Evolutionary conservation across 2,797 vertebrate genomes (phyloP).

Genomic region (Sorex maritimensis): DNA sequence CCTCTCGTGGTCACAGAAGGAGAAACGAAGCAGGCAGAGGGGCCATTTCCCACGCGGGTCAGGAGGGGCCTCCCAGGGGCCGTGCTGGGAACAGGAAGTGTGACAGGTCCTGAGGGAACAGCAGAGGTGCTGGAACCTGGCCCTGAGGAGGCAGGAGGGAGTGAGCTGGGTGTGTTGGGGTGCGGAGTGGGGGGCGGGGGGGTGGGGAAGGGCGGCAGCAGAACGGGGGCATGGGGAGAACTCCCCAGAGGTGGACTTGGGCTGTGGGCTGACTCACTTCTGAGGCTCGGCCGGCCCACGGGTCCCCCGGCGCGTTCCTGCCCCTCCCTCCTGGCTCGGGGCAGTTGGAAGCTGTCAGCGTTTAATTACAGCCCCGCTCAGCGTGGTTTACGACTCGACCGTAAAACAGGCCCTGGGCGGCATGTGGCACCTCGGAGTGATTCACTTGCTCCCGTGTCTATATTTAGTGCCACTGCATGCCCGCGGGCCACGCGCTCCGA

Average conservation of each 20-base stretch:
- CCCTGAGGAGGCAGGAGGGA: background rate
- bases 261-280: background rate
- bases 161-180: background rate
- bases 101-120: background rate
- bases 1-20: too few species aligned
- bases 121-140: background rate
- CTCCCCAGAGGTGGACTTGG: background rate
- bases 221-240: too few species aligned
- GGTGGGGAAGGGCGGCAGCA: too few species aligned
- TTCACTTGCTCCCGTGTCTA: constrained; percentile 72
- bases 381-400: constrained; percentile 67
- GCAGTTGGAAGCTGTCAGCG: constrained; percentile 71
- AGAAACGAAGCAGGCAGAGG: background rate
- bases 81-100: background rate
- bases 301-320: background rate
- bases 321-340: background rate
- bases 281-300: background rate
- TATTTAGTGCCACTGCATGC: constrained; percentile 72
- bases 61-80: background rate
- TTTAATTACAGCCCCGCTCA: constrained; percentile 71
- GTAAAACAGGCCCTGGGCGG: constrained; percentile 79
- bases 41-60: background rate
- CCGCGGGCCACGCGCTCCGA: constrained; percentile 38
- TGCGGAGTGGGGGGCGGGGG: background rate
- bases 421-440: constrained; percentile 66